A percentile compares a stretch with the other conserved stretches of the same genome.
These are phyloP conservation scores for Trachelus stipa DNA, from an alignment of 2,888 invertebrate genomes.

Conservation along the genomic window DNA sequence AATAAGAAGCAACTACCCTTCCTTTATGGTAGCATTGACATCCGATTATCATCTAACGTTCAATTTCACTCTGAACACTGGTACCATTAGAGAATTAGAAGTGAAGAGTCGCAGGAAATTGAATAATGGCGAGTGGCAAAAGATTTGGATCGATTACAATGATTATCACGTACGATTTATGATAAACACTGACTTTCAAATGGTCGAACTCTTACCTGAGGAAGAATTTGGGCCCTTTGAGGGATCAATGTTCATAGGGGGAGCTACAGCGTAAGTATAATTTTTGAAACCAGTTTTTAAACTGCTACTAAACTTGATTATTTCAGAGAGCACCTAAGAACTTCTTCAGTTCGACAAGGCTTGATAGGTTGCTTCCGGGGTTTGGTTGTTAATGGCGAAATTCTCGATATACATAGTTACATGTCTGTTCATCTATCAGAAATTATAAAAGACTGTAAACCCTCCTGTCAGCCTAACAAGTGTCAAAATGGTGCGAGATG, in stretches of 20 bases:
- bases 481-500: constrained; percentile 92
- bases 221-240: constrained; percentile 94
- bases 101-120: constrained; percentile 85
- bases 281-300: constrained; percentile 3
- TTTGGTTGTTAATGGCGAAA: constrained; percentile 90
- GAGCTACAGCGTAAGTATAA: constrained; percentile 85
- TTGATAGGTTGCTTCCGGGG: constrained; percentile 95
- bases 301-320: neutral
- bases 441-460: constrained; percentile 93
- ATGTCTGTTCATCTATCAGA: constrained; percentile 92
- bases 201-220: constrained; percentile 85
- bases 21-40: constrained; percentile 91
- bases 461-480: constrained; percentile 93
- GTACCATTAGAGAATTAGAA: constrained; percentile 82
- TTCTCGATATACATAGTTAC: constrained; percentile 90
- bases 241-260: constrained; percentile 94
- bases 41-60: constrained; percentile 87
- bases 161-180: constrained; percentile 93
- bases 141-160: constrained; percentile 95
- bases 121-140: constrained; percentile 96
- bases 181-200: constrained; percentile 90
- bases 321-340: constrained; percentile 81
- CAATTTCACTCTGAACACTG: constrained; percentile 89
- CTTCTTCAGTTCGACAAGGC: constrained; percentile 87
- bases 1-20: constrained; percentile 88